phyloP scores from a whole-genome alignment of 2,888 invertebrate genomes.

The Phortica okadai region DNA sequence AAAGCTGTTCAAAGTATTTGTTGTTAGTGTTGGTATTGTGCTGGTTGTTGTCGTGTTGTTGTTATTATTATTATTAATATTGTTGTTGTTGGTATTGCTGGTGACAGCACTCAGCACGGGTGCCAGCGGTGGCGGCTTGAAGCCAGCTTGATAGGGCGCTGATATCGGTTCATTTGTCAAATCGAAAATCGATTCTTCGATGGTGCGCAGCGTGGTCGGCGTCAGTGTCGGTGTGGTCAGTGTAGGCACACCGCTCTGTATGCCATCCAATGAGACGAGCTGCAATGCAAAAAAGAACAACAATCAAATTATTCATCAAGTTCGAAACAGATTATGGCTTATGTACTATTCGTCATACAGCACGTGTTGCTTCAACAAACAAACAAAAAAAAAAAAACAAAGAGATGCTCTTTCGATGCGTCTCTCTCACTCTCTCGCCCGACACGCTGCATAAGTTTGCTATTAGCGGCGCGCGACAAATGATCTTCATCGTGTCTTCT shows the following conservation, averaged over 20 bases:
- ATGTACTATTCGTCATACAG: too few species aligned
- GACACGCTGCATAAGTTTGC: too few species aligned
- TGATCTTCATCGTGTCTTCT: neutral
- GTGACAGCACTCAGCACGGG: constrained; percentile 70
- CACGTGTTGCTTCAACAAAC: too few species aligned
- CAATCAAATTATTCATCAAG: too few species aligned
- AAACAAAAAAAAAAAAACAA: too few species aligned
- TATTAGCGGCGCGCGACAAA: too few species aligned
- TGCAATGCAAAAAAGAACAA: constrained; percentile 76
- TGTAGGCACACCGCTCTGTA: constrained; percentile 93
- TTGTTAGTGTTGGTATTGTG: neutral
- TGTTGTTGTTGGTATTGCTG: constrained; percentile 38
- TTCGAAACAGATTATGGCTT: too few species aligned
- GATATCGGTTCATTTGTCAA: constrained; percentile 86
- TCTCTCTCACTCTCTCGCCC: too few species aligned
- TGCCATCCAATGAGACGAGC: constrained; percentile 90
- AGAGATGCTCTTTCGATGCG: too few species aligned
- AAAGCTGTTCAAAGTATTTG: neutral
- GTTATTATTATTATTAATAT: constrained; percentile 19
- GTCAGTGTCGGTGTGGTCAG: constrained; percentile 95
- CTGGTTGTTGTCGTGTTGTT: constrained; percentile 7
- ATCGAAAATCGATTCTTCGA: constrained; percentile 94
- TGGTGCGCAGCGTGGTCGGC: constrained; percentile 93
- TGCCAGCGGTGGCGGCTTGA: constrained; percentile 91
- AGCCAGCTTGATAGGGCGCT: constrained; percentile 91